Conservation (phyloP, 2,113 vertebrate genomes). For the Chloropsis cyanopogon region DNA sequence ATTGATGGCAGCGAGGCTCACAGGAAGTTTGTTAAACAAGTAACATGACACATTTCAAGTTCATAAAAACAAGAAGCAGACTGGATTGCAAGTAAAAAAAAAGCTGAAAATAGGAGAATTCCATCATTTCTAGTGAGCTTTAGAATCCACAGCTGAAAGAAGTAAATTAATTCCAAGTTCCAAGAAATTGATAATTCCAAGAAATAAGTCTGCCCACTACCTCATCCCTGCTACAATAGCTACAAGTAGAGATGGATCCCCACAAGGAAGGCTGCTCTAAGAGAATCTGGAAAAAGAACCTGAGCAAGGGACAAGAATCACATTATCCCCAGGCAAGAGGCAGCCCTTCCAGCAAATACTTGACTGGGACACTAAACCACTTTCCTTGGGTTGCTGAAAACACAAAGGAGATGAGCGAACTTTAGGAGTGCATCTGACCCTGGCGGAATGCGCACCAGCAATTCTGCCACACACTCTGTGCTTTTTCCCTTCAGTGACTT, state of each 20-base stretch:
- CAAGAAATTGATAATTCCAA: background rate
- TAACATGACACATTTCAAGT: background rate
- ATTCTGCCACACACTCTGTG: background rate
- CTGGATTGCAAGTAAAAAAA: background rate
- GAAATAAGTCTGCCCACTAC: background rate
- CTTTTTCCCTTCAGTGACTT: background rate
- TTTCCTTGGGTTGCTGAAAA: background rate
- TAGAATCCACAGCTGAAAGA: background rate
- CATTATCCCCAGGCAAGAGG: background rate
- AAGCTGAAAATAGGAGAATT: background rate
- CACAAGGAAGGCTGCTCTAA: background rate
- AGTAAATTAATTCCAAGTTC: background rate
- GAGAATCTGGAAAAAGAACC: background rate
- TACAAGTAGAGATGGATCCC: background rate
- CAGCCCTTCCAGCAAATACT: background rate
- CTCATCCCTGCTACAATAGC: background rate
- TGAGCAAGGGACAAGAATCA: background rate
- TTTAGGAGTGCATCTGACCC: background rate
- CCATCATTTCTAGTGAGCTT: background rate
- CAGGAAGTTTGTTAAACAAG: background rate
- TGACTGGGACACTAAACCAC: background rate
- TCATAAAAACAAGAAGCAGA: background rate
- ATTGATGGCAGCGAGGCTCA: background rate
- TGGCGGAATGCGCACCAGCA: background rate
- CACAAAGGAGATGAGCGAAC: rapidly evolving